These are phyloP conservation scores for Altica lythri DNA, from an alignment of 2,888 invertebrate genomes.

Conservation along the genomic window DNA sequence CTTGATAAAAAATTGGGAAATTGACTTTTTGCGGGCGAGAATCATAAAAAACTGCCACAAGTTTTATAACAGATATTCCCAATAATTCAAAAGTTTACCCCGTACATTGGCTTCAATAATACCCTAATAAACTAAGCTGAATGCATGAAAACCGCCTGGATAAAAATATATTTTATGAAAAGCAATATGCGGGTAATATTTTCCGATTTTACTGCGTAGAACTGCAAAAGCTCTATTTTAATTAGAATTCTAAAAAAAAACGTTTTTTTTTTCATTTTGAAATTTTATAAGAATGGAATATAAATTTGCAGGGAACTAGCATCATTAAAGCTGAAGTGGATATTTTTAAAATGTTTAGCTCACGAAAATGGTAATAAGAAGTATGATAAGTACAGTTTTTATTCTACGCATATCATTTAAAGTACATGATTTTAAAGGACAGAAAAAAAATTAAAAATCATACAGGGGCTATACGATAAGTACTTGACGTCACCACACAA, in stretches of 20 bases:
- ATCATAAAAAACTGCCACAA: slow-evolving; percentile 28
- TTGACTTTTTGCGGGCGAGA: slow-evolving; percentile 25
- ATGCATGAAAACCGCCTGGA: slow-evolving; percentile 29
- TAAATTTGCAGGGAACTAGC: too few species aligned
- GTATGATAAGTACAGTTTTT: too few species aligned
- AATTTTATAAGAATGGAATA: too few species aligned
- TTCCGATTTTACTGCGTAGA: slow-evolving; percentile 19
- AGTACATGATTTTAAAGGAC: too few species aligned
- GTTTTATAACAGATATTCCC: slow-evolving; percentile 32
- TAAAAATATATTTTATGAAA: slow-evolving; percentile 31
- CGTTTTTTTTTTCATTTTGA: too few species aligned
- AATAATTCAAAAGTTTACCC: slow-evolving; percentile 29
- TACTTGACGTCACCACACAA: too few species aligned
- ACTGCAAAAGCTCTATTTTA: slow-evolving; percentile 17
- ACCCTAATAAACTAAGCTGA: slow-evolving; percentile 29
- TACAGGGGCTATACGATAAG: too few species aligned
- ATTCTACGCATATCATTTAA: too few species aligned
- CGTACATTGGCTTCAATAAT: slow-evolving; percentile 32
- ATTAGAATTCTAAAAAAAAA: slow-evolving; percentile 16
- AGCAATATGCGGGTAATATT: slow-evolving; percentile 30
- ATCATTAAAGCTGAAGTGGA: too few species aligned
- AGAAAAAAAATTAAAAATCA: too few species aligned
- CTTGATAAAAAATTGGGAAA: slow-evolving; percentile 23
- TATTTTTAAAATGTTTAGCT: too few species aligned
- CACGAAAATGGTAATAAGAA: too few species aligned